Evolutionary conservation across 2,888 invertebrate genomes (phyloP).

Genomic region (Ischnus inquisitorius): DNA sequence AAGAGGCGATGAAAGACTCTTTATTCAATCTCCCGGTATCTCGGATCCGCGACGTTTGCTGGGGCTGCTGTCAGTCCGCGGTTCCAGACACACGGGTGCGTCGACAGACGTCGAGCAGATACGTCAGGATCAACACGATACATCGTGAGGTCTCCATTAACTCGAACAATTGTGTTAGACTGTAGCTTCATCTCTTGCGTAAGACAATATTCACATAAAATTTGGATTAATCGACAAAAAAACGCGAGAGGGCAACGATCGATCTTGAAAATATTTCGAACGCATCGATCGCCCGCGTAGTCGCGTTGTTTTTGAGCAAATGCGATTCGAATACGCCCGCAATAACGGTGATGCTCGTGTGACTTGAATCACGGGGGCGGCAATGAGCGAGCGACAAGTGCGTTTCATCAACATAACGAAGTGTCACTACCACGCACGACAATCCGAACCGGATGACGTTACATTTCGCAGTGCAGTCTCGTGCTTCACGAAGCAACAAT

Average conservation of each 20-base stretch:
- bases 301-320: not conserved
- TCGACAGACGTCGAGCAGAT: constrained; percentile 38
- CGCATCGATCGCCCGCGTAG: not conserved
- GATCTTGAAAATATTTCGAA: constrained; percentile 19
- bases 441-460: constrained; percentile 5
- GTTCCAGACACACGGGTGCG: not conserved
- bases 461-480: not conserved
- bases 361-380: constrained; percentile 7
- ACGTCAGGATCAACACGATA: constrained; percentile 1
- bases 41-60: not conserved
- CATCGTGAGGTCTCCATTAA: constrained; percentile 10
- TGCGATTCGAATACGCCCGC: constrained; percentile 5
- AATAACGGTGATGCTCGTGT: not conserved
- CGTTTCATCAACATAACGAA: constrained; percentile 42
- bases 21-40: constrained; percentile 1
- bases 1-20: not conserved
- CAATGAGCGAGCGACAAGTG: not conserved
- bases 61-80: constrained; percentile 16
- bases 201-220: not conserved
- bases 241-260: not conserved
- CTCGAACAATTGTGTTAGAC: not conserved
- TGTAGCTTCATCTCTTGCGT: not conserved
- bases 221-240: not conserved
- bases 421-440: constrained; percentile 4
- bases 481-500: constrained; percentile 15